Percentiles rank a stretch among this genome's conserved stretches.
These are phyloP conservation scores for Limonius californicus DNA, from an alignment of 1,140 invertebrate species.

Conservation along the genomic window DNA sequence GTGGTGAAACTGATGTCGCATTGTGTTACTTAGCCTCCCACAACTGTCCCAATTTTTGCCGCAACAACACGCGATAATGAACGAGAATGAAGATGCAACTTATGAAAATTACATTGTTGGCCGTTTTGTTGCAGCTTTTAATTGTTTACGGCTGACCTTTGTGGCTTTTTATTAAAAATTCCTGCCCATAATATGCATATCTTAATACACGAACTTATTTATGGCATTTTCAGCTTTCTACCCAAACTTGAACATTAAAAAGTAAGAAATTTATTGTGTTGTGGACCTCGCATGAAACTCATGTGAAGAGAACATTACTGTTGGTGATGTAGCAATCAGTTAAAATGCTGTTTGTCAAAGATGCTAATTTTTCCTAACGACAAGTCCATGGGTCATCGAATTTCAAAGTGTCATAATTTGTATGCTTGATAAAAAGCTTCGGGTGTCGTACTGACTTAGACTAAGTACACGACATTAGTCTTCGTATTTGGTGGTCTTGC, in stretches of 20 bases:
- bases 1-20: constrained; percentile 28
- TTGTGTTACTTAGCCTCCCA: constrained; percentile 29
- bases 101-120: neutral
- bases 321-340: constrained; percentile 1
- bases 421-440: constrained; percentile 22
- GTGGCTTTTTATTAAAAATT: too few species aligned
- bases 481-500: constrained; percentile 7
- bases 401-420: constrained; percentile 20
- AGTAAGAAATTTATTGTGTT: neutral
- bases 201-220: constrained; percentile 1
- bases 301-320: constrained; percentile 18
- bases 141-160: constrained; percentile 13
- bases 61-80: neutral
- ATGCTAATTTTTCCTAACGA: constrained; percentile 21
- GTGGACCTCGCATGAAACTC: neutral
- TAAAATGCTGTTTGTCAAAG: constrained; percentile 15
- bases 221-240: constrained; percentile 6
- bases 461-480: constrained; percentile 17
- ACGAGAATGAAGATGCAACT: neutral
- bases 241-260: neutral
- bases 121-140: constrained; percentile 1
- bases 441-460: constrained; percentile 18
- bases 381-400: constrained; percentile 20
- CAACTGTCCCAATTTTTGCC: constrained; percentile 21
- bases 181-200: too few species aligned